These are phyloP conservation scores for Chorisops tibialis DNA, from an alignment of 2,888 invertebrate genomes.

Conservation along the genomic window DNA sequence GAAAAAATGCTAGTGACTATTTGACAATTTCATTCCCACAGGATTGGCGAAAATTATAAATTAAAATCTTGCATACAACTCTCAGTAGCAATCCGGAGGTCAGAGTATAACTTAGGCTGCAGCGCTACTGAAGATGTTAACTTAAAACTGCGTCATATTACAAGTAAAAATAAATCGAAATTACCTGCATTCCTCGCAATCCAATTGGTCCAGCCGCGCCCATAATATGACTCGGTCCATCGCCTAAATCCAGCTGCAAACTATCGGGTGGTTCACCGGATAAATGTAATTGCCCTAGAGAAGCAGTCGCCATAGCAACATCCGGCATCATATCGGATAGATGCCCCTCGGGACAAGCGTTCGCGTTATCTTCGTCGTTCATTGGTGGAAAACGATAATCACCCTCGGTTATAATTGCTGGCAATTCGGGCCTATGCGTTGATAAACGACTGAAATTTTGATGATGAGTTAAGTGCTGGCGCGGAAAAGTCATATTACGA, in stretches of 20 bases:
- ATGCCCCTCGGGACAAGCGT: conserved; percentile 65
- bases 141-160: no score
- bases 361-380: conserved; percentile 40
- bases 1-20: no score
- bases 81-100: no score
- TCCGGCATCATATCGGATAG: conserved; percentile 85
- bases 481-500: conserved; percentile 63
- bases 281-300: conserved; percentile 65
- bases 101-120: no score
- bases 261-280: conserved; percentile 49
- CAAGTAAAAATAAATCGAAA: no score
- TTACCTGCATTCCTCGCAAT: conserved; percentile 48
- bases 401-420: conserved; percentile 64
- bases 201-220: conserved; percentile 46
- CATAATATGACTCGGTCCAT: conserved; percentile 68
- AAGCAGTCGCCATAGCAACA: conserved; percentile 86
- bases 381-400: conserved; percentile 52
- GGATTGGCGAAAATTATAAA: no score
- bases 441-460: conserved; percentile 40
- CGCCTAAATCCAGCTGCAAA: conserved; percentile 80
- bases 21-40: no score
- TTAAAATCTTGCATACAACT: no score
- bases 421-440: conserved; percentile 59
- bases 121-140: no score
- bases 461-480: conserved; percentile 46